phyloP scores from a whole-genome alignment of 2,113 vertebrate genomes.

The Malurus cyaneus region DNA sequence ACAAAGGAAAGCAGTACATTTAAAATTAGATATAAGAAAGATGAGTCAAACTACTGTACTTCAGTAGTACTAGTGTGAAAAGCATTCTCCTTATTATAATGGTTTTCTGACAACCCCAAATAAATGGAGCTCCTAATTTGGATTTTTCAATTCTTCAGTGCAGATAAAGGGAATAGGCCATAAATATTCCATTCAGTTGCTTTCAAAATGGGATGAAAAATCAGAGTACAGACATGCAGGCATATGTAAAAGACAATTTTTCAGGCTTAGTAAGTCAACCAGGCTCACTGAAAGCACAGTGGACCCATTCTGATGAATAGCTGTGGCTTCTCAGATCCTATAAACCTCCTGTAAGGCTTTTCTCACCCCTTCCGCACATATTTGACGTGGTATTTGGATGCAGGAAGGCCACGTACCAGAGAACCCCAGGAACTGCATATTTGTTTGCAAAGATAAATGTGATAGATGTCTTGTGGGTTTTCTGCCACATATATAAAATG shows the following conservation, averaged over 20 bases:
- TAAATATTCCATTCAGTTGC: not conserved
- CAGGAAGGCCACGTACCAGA: rapidly evolving
- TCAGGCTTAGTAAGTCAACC: not conserved
- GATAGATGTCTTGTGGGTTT: not conserved
- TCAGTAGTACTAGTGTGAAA: not conserved
- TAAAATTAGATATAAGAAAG: not conserved
- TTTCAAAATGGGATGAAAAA: not conserved
- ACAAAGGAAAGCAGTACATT: not conserved
- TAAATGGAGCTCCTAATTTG: not conserved
- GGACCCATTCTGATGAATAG: not conserved
- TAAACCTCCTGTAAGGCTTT: not conserved
- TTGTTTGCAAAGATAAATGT: not conserved
- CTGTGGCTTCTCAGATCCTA: not conserved
- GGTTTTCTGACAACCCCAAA: not conserved
- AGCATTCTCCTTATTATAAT: not conserved
- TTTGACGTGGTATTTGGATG: not conserved
- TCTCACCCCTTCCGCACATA: not conserved
- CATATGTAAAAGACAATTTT: not conserved
- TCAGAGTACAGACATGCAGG: not conserved
- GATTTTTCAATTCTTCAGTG: not conserved
- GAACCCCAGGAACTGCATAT: not conserved
- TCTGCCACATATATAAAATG: not conserved
- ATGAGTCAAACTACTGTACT: not conserved
- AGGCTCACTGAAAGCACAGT: not conserved
- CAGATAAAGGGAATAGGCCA: not conserved